A percentile compares a stretch with the other conserved stretches of the same genome.
Evolutionary conservation across 2,888 invertebrate species (phyloP).

Genomic region (Schrankia costaestrigalis): DNA sequence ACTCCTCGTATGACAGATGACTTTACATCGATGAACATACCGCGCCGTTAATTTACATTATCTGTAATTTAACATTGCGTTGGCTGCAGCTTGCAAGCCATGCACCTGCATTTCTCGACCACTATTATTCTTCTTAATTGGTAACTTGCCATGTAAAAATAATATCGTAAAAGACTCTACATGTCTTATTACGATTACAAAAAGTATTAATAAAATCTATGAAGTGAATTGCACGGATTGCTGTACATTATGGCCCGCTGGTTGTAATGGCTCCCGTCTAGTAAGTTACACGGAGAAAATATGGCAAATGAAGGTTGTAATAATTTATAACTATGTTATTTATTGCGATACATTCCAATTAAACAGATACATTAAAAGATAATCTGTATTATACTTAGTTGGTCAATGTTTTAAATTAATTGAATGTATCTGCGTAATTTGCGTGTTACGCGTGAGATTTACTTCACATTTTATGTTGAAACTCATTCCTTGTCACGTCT

Average conservation of each 20-base stretch:
- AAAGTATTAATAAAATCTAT: constrained; percentile 18
- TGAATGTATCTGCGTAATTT: no score
- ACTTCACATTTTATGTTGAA: no score
- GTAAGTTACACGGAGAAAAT: no score
- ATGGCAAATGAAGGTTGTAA: no score
- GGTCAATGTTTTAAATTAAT: no score
- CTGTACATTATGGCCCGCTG: constrained; percentile 1
- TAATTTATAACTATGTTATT: no score
- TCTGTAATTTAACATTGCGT: constrained; percentile 30
- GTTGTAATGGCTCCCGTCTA: background rate
- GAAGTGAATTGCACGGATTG: constrained; percentile 10
- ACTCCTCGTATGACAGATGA: constrained; percentile 30
- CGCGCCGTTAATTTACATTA: constrained; percentile 34
- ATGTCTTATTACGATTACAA: constrained; percentile 24
- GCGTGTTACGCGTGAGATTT: no score
- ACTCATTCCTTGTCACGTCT: no score
- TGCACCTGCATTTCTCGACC: constrained; percentile 44
- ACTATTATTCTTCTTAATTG: constrained; percentile 50
- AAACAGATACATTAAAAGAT: no score
- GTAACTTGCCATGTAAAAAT: constrained; percentile 33
- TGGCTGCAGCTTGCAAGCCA: constrained; percentile 45
- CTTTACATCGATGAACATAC: constrained; percentile 13
- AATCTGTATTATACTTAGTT: no score
- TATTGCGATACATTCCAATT: no score
- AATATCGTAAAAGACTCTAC: constrained; percentile 29